A percentile compares a stretch with the other conserved stretches of the same genome.
Evolutionary conservation across 2,797 vertebrate genomes (phyloP).

Genomic region (Aldrovandia affinis): DNA sequence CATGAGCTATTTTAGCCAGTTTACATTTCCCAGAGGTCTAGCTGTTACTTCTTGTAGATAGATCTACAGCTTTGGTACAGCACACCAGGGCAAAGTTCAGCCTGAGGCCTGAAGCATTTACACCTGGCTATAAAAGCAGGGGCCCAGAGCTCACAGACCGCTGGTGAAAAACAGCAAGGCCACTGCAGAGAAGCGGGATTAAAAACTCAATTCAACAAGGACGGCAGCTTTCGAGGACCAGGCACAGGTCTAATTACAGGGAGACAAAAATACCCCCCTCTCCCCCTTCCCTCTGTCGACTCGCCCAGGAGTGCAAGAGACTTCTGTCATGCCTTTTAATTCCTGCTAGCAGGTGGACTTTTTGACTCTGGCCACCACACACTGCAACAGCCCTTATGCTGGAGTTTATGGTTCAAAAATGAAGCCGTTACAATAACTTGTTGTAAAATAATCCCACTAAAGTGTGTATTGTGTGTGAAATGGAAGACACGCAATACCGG

Average conservation of each 20-base stretch:
- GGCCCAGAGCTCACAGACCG: not conserved
- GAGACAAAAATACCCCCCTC: constrained; percentile 23
- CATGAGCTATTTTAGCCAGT: no score
- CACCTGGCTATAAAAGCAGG: not conserved
- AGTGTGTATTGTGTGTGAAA: no score
- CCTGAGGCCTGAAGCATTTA: not conserved
- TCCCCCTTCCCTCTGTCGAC: constrained; percentile 29
- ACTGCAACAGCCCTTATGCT: not conserved
- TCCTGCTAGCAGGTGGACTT: constrained; percentile 47
- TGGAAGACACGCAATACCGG: no score
- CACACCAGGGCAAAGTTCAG: constrained; percentile 13
- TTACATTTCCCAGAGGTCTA: not conserved
- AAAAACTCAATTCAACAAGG: constrained; percentile 3
- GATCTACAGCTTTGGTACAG: not conserved
- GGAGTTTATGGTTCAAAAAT: no score
- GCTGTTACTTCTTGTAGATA: constrained; percentile 12
- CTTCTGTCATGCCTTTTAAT: constrained; percentile 43
- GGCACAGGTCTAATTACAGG: constrained; percentile 30
- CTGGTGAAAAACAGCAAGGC: not conserved
- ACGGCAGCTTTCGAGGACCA: constrained; percentile 30
- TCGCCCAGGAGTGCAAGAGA: constrained; percentile 32
- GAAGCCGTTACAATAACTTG: no score
- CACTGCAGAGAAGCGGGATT: not conserved
- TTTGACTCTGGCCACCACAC: not conserved
- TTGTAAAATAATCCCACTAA: no score